Conservation (phyloP, 2,888 invertebrate species). For the Germaria angustata region DNA sequence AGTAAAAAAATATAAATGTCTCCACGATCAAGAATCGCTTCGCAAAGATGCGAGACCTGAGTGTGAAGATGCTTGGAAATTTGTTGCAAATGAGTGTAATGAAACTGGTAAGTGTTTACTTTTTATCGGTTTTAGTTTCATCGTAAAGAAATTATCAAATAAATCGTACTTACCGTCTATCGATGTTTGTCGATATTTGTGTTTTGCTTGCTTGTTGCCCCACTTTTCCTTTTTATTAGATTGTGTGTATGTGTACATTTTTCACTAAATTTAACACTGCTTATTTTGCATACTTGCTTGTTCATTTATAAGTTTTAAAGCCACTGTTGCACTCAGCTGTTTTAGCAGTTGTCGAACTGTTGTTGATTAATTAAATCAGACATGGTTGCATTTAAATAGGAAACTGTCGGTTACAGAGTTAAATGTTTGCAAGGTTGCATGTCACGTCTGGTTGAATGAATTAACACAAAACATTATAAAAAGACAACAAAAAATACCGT, state of each 20-base stretch:
- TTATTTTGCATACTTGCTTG: neutral
- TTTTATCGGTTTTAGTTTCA: neutral
- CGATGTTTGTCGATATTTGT: neutral
- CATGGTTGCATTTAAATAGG: neutral
- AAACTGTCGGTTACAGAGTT: neutral
- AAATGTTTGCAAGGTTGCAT: too few species aligned
- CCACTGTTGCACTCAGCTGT: neutral
- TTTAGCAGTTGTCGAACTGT: neutral
- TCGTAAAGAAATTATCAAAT: neutral
- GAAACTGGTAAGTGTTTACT: conserved; percentile 66
- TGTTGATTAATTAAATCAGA: neutral
- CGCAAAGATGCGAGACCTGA: conserved; percentile 47
- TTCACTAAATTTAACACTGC: neutral
- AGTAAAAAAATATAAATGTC: conserved; percentile 68
- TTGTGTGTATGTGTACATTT: neutral
- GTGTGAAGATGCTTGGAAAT: conserved; percentile 71
- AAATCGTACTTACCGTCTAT: conserved; percentile 1
- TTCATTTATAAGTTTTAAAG: neutral
- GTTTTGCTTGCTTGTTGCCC: conserved; percentile 31
- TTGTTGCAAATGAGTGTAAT: conserved; percentile 55
- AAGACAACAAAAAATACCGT: too few species aligned
- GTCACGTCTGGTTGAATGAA: too few species aligned
- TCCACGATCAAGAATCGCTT: conserved; percentile 71
- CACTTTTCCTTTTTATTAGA: neutral
- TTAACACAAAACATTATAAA: too few species aligned